Evolutionary conservation across 2,888 invertebrate species (phyloP), one percentile per base, ranked within the genome.

Genomic region (Phaonia tiefii): DNA sequence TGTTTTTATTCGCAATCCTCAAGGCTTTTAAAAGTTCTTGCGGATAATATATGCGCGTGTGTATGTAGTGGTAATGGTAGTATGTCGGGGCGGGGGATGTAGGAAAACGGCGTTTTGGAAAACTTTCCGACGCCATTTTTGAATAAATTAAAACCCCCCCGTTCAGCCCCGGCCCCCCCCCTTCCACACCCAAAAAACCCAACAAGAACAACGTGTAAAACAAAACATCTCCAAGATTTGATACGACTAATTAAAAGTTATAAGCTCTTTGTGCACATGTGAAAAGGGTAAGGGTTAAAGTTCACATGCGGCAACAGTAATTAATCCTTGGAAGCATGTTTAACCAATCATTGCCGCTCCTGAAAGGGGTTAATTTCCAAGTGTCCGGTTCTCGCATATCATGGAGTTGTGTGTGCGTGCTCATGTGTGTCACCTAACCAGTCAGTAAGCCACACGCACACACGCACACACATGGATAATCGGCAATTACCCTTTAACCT

Each of bases 81-180:
- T 8, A 8, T 31, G 31, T 31, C 4, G 3, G 31, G 8, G 31
- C 31, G 31, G 4, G 8, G 4, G 8, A 31, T 3, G 31, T 31
- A 8, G 22, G n/a, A 65, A 7, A 10, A 11, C 4, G 51, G 51
- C 31, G 8, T 8, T 31, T 3, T 31, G 31, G 31, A 66, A 78
- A 81, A 81, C 67, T 81, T 78, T 81, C 67, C 67, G 75, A 78
- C 81, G 78, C 81, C 81, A 81, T 81, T 78, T 81, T 81, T 78
- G 69, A 75, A 81, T 75, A 78, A 75, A 81, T 78, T 81, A 72
- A 78, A 77, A 31, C n/a, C n/a, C n/a, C n/a, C n/a, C n/a, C n/a
- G n/a, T n/a, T n/a, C n/a, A n/a, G n/a, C n/a, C n/a, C n/a, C n/a
- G n/a, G n/a, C n/a, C n/a, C n/a, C n/a, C n/a, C n/a, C n/a, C n/a